phyloP scores from a whole-genome alignment of 2,888 invertebrate species.

The Tromatobia lineatoria region DNA sequence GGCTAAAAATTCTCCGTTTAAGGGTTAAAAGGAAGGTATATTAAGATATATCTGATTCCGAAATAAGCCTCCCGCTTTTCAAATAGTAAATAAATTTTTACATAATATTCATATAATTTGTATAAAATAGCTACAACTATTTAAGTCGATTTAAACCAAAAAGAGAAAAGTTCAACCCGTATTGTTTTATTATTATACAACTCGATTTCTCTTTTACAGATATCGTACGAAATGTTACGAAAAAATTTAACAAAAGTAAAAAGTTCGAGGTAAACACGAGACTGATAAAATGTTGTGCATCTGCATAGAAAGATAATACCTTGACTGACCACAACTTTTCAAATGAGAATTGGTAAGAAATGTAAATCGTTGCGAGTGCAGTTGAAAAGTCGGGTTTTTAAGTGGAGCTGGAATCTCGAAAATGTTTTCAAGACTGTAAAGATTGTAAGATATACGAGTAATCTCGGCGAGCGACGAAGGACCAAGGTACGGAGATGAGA shows the following conservation, averaged over 20 bases:
- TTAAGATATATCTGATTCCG: too few relatives aligned
- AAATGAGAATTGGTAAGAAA: neutral
- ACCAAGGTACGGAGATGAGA: neutral
- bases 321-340: neutral
- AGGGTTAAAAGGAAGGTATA: too few relatives aligned
- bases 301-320: neutral
- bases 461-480: neutral
- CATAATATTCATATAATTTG: too few relatives aligned
- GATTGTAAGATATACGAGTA: slow-evolving; percentile 11
- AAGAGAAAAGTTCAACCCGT: neutral
- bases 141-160: too few relatives aligned
- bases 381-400: neutral
- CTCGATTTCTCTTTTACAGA: neutral
- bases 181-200: neutral
- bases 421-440: slow-evolving; percentile 1
- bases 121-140: too few relatives aligned
- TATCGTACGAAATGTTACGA: neutral
- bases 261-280: neutral
- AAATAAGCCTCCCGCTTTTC: too few relatives aligned
- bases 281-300: neutral
- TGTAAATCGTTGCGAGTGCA: neutral
- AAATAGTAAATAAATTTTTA: too few relatives aligned
- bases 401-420: slow-evolving; percentile 5
- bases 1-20: too few relatives aligned
- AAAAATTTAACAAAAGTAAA: neutral